A percentile compares a stretch with the other conserved stretches of the same genome.
phyloP scores from a whole-genome alignment of 2,797 vertebrate genomes.

The Rhodeus uyekii region DNA sequence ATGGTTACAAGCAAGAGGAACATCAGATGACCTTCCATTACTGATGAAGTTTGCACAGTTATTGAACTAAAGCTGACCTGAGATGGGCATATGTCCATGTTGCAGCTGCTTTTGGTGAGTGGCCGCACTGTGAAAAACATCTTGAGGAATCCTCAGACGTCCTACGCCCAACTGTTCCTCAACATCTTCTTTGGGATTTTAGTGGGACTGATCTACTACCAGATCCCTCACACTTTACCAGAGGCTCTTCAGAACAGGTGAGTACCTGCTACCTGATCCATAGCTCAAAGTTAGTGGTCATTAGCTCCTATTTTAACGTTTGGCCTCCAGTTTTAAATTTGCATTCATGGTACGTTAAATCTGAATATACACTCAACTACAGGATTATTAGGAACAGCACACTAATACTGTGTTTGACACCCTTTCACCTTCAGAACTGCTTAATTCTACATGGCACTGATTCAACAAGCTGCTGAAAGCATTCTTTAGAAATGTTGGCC shows the following conservation, averaged over 20 bases:
- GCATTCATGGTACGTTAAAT: too few relatives aligned
- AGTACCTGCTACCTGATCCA: not conserved
- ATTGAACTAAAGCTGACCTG: not conserved
- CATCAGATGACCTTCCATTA: not conserved
- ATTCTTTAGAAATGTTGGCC: too few relatives aligned
- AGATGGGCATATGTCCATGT: not conserved
- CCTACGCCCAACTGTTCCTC: slow-evolving; percentile 77
- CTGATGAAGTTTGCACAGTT: not conserved
- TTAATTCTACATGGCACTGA: too few relatives aligned
- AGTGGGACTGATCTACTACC: slow-evolving; percentile 82
- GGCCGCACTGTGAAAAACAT: slow-evolving; percentile 70
- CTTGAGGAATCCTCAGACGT: slow-evolving; percentile 81
- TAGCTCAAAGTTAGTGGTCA: not conserved
- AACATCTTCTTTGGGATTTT: slow-evolving; percentile 76
- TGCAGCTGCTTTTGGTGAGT: slow-evolving; percentile 74
- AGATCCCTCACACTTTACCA: slow-evolving; percentile 73
- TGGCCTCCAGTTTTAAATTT: not conserved
- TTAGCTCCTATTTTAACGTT: too few relatives aligned
- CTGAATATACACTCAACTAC: too few relatives aligned
- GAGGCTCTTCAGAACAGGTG: slow-evolving; percentile 78
- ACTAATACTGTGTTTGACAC: too few relatives aligned
- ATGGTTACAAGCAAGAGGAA: not conserved
- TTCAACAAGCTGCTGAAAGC: too few relatives aligned
- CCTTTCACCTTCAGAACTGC: too few relatives aligned
- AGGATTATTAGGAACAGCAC: too few relatives aligned